Evolutionary conservation across 2,888 invertebrate genomes (phyloP).

Genomic region (Dyspetes luteomarginatus): DNA sequence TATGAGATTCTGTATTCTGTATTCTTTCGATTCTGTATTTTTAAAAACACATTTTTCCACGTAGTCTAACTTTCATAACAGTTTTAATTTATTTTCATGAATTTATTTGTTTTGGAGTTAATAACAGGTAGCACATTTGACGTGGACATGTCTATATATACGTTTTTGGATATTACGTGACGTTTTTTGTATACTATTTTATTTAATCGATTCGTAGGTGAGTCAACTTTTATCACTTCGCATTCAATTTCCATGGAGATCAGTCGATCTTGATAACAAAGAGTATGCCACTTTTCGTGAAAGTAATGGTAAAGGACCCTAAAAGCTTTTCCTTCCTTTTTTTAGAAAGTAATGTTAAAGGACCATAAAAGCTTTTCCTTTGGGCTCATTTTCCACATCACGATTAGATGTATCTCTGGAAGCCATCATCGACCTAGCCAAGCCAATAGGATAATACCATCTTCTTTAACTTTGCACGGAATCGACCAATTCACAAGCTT

Average conservation of each 20-base stretch:
- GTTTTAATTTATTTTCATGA: no score
- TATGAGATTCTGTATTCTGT: no score
- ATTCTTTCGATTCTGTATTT: no score
- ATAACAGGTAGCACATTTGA: no score
- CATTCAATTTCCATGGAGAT: constrained; percentile 17
- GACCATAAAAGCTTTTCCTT: constrained; percentile 63
- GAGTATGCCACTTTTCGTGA: background rate
- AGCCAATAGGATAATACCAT: constrained; percentile 26
- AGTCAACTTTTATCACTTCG: background rate
- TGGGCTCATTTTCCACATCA: constrained; percentile 1
- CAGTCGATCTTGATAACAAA: background rate
- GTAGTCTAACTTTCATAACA: no score
- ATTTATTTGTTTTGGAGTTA: no score
- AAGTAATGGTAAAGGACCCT: no score
- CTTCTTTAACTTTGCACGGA: constrained; percentile 52
- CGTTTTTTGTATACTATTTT: no score
- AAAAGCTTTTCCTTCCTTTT: background rate
- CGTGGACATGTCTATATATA: no score
- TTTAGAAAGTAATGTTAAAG: no score
- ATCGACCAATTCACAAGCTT: constrained; percentile 60
- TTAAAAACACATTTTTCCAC: no score
- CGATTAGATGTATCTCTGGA: background rate
- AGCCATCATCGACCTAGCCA: constrained; percentile 1
- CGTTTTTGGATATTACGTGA: no score
- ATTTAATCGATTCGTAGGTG: background rate